Evolutionary conservation across 2,888 invertebrate species (phyloP), one percentile per base, ranked within the genome.

Genomic region (Melipona bicolor): DNA sequence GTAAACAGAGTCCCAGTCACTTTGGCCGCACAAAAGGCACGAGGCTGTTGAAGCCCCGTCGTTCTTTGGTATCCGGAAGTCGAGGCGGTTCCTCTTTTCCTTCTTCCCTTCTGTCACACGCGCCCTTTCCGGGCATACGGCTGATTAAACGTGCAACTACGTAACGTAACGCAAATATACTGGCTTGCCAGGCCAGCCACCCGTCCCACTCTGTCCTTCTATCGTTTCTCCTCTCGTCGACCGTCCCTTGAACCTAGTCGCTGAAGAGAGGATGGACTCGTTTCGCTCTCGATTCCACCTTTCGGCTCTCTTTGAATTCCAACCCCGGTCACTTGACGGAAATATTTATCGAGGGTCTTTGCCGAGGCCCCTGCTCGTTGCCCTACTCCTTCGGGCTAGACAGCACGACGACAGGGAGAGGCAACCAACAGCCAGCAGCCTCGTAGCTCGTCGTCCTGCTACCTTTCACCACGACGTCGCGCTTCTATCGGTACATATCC

Each of bases 71-170:
- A 75, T 77, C 88, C 84, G 77, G 76, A 83, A 88, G 79, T 74
- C 79, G 78, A 77, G 70, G 81, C 77, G 54, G 74, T 72, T 76
- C 78, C 86, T 67, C 82, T 84, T 84, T 83, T 81, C 87, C 90
- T 88, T 91, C 90, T 89, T 88, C 32, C 90, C 91, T 88, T 90
- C 90, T 75, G 74, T 91, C 90, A 92, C 92, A 91, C 91, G 90
- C 87, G 88, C 90, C 90, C 88, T 92, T 91, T 90, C 91, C 88
- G 90, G 86, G 89, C 90, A 90, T 92, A 94, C 91, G 93, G 93
- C 92, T 94, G 94, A 94, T 94, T 94, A 94, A 94, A 94, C 94
- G 94, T 92, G 92, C 93, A 94, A 93, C 94, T 94, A 93, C 93
- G 92, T 93, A 93, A 93, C 93, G 92, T 90, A 91, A 94, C 91